Conservation (phyloP, 2,888 invertebrate genomes). For the Muscina levida region DNA sequence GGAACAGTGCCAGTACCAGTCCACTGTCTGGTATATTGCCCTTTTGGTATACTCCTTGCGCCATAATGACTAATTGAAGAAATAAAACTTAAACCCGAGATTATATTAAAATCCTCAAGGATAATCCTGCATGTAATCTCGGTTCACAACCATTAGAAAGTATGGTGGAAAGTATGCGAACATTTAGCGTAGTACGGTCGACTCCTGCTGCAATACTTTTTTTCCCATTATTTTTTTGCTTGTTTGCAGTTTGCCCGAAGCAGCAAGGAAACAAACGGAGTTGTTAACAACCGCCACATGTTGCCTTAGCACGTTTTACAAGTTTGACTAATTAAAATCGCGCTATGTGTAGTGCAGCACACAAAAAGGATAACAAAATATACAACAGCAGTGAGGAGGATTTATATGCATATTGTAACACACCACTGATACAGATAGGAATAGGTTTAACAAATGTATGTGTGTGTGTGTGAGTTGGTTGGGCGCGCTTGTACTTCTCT, state of each 20-base stretch:
- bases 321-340: slow-evolving; percentile 35
- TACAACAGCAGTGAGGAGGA: background rate
- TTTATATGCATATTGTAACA: slow-evolving; percentile 24
- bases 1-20: background rate
- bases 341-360: too few relatives aligned
- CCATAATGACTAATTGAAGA: background rate
- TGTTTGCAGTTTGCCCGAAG: too few relatives aligned
- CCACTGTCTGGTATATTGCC: background rate
- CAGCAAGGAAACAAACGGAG: background rate
- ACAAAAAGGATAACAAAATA: too few relatives aligned
- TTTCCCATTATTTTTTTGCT: background rate
- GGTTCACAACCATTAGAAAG: background rate
- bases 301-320: slow-evolving; percentile 18
- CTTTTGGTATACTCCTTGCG: background rate
- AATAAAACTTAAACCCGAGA: slow-evolving; percentile 46
- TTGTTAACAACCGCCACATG: background rate
- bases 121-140: slow-evolving; percentile 58
- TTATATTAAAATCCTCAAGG: slow-evolving; percentile 35
- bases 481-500: too few relatives aligned
- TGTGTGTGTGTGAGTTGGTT: too few relatives aligned
- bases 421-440: background rate
- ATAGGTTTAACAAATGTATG: background rate
- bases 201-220: background rate
- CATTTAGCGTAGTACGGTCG: background rate
- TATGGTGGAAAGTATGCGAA: slow-evolving; percentile 15